These are phyloP conservation scores for Myotis vivesi DNA, from an alignment of 2,797 vertebrate species.

Conservation along the genomic window DNA sequence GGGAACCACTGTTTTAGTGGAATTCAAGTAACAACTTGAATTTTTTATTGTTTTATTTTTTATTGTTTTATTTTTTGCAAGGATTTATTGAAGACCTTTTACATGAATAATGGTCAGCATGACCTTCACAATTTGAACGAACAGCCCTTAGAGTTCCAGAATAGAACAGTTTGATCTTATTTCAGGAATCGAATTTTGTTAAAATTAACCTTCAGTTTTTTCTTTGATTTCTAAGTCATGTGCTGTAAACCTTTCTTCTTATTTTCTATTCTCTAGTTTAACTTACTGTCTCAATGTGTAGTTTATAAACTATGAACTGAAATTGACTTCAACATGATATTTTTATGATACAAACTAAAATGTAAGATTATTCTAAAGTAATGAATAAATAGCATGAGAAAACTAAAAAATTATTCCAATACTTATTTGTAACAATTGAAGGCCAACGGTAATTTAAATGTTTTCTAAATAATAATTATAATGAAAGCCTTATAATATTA, in stretches of 20 bases:
- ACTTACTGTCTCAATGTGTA: background rate
- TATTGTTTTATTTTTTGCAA: background rate
- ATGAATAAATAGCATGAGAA: background rate
- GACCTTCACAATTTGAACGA: constrained; percentile 23
- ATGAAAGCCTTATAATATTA: background rate
- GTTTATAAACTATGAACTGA: constrained; percentile 1
- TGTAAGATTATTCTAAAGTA: constrained; percentile 2
- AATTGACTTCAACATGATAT: background rate
- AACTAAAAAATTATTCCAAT: background rate
- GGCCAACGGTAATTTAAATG: background rate
- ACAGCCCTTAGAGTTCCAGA: constrained; percentile 2
- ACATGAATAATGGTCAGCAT: background rate
- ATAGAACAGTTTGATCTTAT: background rate
- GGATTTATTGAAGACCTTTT: constrained; percentile 42
- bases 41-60: too few species aligned
- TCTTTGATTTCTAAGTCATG: constrained; percentile 9
- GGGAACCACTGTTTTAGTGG: background rate
- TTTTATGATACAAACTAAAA: constrained; percentile 44
- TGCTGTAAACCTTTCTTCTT: background rate
- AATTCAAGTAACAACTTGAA: constrained; percentile 21
- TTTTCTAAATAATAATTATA: constrained; percentile 25
- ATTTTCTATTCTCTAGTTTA: background rate
- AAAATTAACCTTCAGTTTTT: background rate
- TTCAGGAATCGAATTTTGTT: constrained; percentile 21
- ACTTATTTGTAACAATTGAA: background rate